Conservation (phyloP, 2,888 invertebrate species). For the Heteropelma amictum region DNA sequence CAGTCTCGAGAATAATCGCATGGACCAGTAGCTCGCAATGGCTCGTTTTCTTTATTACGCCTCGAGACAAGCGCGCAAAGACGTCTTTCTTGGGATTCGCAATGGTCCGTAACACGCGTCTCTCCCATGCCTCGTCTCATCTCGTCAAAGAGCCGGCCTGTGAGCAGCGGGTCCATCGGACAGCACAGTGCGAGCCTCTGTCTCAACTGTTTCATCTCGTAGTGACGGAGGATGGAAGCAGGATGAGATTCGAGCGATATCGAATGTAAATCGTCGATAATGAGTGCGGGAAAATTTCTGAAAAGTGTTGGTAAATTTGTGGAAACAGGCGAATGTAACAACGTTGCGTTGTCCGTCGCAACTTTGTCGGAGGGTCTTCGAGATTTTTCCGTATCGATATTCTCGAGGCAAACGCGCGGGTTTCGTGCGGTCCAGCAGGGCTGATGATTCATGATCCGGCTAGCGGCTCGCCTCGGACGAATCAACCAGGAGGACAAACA, state of each 20-base stretch:
- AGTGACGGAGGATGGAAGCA: not conserved
- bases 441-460: conserved; percentile 46
- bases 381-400: conserved; percentile 11
- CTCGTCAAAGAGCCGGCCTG: conserved; percentile 69
- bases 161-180: conserved; percentile 32
- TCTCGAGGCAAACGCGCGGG: conserved; percentile 33
- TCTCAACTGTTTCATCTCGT: not conserved
- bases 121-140: conserved; percentile 65
- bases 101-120: conserved; percentile 61
- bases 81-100: conserved; percentile 65
- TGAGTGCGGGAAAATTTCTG: no score
- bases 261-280: not conserved
- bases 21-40: conserved; percentile 12
- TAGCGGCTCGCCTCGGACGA: conserved; percentile 43
- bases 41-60: conserved; percentile 62
- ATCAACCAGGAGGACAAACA: no score
- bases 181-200: not conserved
- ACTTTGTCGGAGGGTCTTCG: not conserved
- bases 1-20: not conserved
- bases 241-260: conserved; percentile 12
- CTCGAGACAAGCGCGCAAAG: conserved; percentile 63
- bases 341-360: conserved; percentile 5
- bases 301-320: no score
- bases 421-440: conserved; percentile 12
- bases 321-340: not conserved